Evolutionary conservation across 1,140 invertebrate species (phyloP).

Genomic region (Micrasema longulum): DNA sequence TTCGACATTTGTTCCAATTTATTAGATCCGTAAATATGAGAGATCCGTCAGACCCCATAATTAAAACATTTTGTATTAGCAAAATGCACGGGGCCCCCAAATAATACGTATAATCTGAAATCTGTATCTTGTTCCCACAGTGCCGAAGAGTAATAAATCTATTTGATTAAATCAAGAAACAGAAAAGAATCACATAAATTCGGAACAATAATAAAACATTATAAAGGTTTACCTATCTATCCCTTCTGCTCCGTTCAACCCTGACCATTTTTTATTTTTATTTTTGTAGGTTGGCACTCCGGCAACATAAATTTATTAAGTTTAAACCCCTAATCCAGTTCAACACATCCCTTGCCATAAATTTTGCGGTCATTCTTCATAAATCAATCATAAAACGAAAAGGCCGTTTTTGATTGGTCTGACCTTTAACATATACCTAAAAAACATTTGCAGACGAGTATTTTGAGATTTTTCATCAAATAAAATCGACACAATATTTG

Average conservation of each 20-base stretch:
- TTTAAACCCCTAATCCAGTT: conserved; percentile 54
- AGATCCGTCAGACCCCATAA: conserved; percentile 38
- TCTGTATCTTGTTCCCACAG: conserved; percentile 49
- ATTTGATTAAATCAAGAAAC: conserved; percentile 55
- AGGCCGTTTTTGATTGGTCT: conserved; percentile 51
- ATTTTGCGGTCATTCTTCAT: conserved; percentile 53
- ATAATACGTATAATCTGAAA: conserved; percentile 40
- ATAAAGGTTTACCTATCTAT: conserved; percentile 30
- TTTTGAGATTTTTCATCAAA: no score
- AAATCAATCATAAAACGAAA: conserved; percentile 55
- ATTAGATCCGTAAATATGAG: not conserved
- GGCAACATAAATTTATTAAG: conserved; percentile 53
- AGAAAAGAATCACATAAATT: conserved; percentile 55
- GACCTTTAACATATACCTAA: conserved; percentile 35
- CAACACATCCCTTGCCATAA: conserved; percentile 52
- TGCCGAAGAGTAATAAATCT: conserved; percentile 49
- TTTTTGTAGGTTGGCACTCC: conserved; percentile 43
- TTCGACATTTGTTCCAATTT: conserved; percentile 7
- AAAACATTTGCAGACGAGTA: conserved; percentile 1
- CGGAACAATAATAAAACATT: conserved; percentile 53
- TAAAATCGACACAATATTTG: no score
- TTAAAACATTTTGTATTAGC: conserved; percentile 49
- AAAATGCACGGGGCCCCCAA: conserved; percentile 40
- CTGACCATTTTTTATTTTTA: conserved; percentile 41
- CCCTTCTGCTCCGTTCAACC: conserved; percentile 38